Evolutionary conservation across 2,888 invertebrate genomes (phyloP), one percentile per base, ranked within the genome.

Genomic region (Noctua pronuba): DNA sequence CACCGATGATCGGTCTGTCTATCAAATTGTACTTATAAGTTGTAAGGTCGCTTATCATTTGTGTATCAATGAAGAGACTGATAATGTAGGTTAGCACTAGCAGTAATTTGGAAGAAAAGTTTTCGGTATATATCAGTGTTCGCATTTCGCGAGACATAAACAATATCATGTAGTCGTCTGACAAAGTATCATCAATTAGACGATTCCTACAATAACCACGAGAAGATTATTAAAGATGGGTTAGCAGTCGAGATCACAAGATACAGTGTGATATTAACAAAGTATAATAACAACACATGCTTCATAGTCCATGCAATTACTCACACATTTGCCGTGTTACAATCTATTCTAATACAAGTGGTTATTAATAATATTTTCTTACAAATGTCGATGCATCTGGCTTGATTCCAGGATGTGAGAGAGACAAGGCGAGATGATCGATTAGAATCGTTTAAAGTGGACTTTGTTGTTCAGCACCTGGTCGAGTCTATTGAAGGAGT

Each of bases 351-450:
- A 49, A 83, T 86, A 86, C 79, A 83, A 86, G 52, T 38, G 16
- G 64, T 74, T 80, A 86, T 77, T 82, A 84, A 82, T 87, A 86
- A 80, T 87, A 87, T 88, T 87, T 80, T 79, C 71, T 74, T 86
- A 84, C 70, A 88, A 79, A 79, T 86, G 88, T 87, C 88, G 88
- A 87, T 87, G 85, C 35, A 31, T 82, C 77, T 87, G 87, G 87
- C 88, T 75, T 60, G 46, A 73, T 73, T 80, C 87, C 88, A 87
- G 79, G 55, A 67, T 67, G 44, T 24, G 46, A 55, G 67, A 41
- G 65, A 72, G 75, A 77, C 73, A 72, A 16, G 58, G 41, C 44
- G 41, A 58, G 38, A 87, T 86, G 82, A 87, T 86, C 58, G 65
- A 87, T 88, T 62, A 46, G 64, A 65, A 75, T 73, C 78, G 79